Evolutionary conservation across 1,140 invertebrate genomes (phyloP).

Genomic region (Aphidius gifuensis): DNA sequence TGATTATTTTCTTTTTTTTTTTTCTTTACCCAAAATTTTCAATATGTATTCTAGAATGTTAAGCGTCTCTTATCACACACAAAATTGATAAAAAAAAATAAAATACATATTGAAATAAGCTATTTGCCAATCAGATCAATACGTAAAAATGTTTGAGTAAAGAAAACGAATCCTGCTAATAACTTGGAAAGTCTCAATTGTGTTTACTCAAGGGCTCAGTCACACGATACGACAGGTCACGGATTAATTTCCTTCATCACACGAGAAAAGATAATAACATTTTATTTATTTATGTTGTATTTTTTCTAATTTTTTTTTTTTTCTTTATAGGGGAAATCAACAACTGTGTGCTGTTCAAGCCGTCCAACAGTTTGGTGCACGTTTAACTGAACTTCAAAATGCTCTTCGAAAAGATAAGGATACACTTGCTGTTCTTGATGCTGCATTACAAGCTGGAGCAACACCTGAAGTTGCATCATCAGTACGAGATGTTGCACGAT

Average conservation of each 20-base stretch:
- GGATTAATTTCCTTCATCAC: conserved; percentile 12
- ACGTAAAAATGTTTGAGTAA: conserved; percentile 34
- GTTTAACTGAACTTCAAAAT: conserved; percentile 62
- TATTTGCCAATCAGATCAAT: conserved; percentile 31
- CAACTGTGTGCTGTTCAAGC: conserved; percentile 56
- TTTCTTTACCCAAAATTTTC: too few species aligned
- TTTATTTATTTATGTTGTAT: not conserved
- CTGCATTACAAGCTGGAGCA: conserved; percentile 60
- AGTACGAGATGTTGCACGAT: conserved; percentile 64
- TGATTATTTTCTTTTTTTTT: too few species aligned
- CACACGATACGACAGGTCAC: conserved; percentile 17
- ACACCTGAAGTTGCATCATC: conserved; percentile 62
- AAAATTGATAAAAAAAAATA: too few species aligned
- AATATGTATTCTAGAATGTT: too few species aligned
- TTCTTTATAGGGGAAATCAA: conserved; percentile 51
- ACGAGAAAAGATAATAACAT: not conserved
- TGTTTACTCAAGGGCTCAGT: conserved; percentile 37
- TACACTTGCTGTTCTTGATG: conserved; percentile 62
- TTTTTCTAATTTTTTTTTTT: conserved; percentile 28
- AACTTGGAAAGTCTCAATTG: conserved; percentile 32
- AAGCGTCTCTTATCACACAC: too few species aligned
- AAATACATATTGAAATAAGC: conserved; percentile 7
- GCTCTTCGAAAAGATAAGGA: conserved; percentile 64
- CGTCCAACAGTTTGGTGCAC: conserved; percentile 63
- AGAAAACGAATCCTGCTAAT: conserved; percentile 33